Evolutionary conservation across 2,888 invertebrate species (phyloP).

Genomic region (Protula sp.): DNA sequence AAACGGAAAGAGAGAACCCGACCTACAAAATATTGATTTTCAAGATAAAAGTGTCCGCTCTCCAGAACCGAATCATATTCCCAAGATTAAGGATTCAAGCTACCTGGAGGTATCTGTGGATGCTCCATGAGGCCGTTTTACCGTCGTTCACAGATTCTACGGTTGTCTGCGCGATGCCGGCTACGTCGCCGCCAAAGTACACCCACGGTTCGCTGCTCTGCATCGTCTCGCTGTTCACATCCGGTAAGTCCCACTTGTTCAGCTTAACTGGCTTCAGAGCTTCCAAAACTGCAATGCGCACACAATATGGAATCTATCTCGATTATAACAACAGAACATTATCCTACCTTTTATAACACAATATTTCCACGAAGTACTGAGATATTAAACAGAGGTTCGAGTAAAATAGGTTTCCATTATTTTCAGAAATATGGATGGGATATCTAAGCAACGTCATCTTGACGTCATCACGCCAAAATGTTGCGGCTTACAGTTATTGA

Average conservation of each 20-base stretch:
- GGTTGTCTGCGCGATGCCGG: constrained; percentile 91
- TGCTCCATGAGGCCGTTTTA: constrained; percentile 92
- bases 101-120: constrained; percentile 86
- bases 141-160: constrained; percentile 99
- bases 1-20: no score
- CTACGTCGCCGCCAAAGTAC: constrained; percentile 92
- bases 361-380: no score
- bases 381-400: no score
- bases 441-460: no score
- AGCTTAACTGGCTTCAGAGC: constrained; percentile 76
- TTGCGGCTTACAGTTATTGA: no score
- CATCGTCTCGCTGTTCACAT: constrained; percentile 73
- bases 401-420: no score
- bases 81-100: no score
- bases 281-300: constrained; percentile 46
- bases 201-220: constrained; percentile 71
- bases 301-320: background rate
- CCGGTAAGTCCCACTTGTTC: constrained; percentile 73
- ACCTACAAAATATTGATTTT: no score
- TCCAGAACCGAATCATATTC: no score
- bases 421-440: no score
- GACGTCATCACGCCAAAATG: no score
- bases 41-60: no score
- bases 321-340: background rate
- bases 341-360: background rate